Conservation (phyloP, 2,888 invertebrate genomes). For the Saturnia pavonia region DNA sequence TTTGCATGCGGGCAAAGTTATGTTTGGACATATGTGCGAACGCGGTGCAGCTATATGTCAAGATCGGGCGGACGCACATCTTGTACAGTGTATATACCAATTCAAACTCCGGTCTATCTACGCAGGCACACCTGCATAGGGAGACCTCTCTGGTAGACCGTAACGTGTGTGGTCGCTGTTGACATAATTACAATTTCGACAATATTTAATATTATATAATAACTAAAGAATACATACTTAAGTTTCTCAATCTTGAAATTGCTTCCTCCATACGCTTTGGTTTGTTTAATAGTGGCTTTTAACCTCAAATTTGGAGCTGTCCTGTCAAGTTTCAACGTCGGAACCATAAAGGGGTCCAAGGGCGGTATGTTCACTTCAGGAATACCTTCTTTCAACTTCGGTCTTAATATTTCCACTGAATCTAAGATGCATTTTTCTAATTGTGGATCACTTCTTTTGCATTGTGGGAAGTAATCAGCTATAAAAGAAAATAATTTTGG, state of each 20-base stretch:
- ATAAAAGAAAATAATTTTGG: conserved; percentile 26
- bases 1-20: too few species aligned
- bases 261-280: conserved; percentile 84
- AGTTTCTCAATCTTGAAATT: conserved; percentile 84
- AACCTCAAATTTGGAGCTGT: conserved; percentile 86
- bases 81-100: too few species aligned
- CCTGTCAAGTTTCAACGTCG: conserved; percentile 85
- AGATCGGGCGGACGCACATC: too few species aligned
- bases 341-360: conserved; percentile 85
- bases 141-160: too few species aligned
- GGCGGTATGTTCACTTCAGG: conserved; percentile 47
- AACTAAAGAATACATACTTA: conserved; percentile 65
- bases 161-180: too few species aligned
- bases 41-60: too few species aligned
- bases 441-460: conserved; percentile 47
- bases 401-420: conserved; percentile 79
- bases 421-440: conserved; percentile 44
- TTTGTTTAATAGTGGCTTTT: conserved; percentile 84
- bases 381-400: conserved; percentile 39
- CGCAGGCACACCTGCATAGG: too few species aligned
- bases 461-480: conserved; percentile 51
- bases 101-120: too few species aligned
- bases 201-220: background rate
- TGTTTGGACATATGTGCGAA: too few species aligned
- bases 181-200: too few species aligned